Base-by-base conservation (phyloP, 1,140 invertebrate genomes). In the Cydia amplana region DNA sequence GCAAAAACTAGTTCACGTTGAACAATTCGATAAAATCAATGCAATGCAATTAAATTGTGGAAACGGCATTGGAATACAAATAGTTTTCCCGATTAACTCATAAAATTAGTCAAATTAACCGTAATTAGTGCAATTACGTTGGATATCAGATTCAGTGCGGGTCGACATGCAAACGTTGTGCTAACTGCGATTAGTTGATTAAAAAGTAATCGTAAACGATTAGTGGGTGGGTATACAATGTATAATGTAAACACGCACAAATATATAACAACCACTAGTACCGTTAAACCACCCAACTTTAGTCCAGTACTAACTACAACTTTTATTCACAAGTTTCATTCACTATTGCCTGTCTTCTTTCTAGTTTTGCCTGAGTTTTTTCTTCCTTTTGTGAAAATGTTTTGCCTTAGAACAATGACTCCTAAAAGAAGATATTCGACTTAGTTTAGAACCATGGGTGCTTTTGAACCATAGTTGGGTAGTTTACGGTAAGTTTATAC, bases 101-200 rank as follows among this genome's bases (percentile, higher is more conserved):
- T 60, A 60, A 23, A 60, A 60, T 23, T 23, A 60, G 55, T 23
- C 55, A 60, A 60, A 60, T 60, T 60, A 60, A 60, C 55, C 6
- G 20, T 60, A 60, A 60, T 60, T 60, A 60, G 20, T 23, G 55
- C 55, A 23, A 60, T 60, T 60, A 23, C 6, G 55, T 9, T 60
- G 55, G 18, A 60, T 60, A 60, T 60, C 55, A 60, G 55, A 23
- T 60, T 60, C 55, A 60, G 55, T 23, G 55, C 55, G 55, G 12
- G 20, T 20, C 20, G 55, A 60, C 55, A 60, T 60, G 55, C 55
- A 23, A 60, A 60, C 20, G 9, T 9, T 60, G 55, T 60, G 55
- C 20, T 60, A 60, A 60, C 20, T 60, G 20, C 55, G 55, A 60
- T 60, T 60, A 60, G 55, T 60, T 60, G 55, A 60, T 60, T 60